Percentiles rank a stretch among this genome's conserved stretches.
phyloP scores from a whole-genome alignment of 2,797 vertebrate genomes.

The Lithobates pipiens region DNA sequence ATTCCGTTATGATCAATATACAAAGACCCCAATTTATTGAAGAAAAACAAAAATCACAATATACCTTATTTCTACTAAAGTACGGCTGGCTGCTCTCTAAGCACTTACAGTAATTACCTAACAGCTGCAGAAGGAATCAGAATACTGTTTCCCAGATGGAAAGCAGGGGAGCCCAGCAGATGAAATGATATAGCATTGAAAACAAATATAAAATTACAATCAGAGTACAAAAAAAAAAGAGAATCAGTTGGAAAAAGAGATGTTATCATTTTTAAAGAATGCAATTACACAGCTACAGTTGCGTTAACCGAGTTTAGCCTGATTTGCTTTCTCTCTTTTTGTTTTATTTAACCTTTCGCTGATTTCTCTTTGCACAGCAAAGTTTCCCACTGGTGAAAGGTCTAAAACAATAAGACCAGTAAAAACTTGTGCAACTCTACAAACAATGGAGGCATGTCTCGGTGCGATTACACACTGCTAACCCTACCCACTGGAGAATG shows the following conservation, averaged over 20 bases:
- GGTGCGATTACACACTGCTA: conserved; percentile 48
- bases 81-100: neutral
- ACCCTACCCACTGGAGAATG: conserved; percentile 55
- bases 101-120: conserved; percentile 13
- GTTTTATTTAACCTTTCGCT: conserved; percentile 34
- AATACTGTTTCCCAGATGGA: conserved; percentile 28
- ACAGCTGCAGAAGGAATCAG: conserved; percentile 43
- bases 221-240: conserved; percentile 25
- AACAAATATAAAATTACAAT: conserved; percentile 44
- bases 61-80: neutral
- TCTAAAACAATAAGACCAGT: conserved; percentile 54
- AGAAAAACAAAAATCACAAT: no score
- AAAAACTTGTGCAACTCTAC: conserved; percentile 46
- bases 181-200: conserved; percentile 35
- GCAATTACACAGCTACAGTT: conserved; percentile 48
- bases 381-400: conserved; percentile 38
- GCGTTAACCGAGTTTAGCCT: conserved; percentile 15
- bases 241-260: conserved; percentile 17
- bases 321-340: conserved; percentile 8
- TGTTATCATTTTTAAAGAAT: conserved; percentile 47
- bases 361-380: conserved; percentile 20
- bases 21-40: no score
- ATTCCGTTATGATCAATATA: no score
- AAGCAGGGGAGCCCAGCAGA: conserved; percentile 29
- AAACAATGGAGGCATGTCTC: conserved; percentile 53